These are phyloP conservation scores for Synergus japonicus DNA, from an alignment of 2,888 invertebrate genomes.

Conservation along the genomic window DNA sequence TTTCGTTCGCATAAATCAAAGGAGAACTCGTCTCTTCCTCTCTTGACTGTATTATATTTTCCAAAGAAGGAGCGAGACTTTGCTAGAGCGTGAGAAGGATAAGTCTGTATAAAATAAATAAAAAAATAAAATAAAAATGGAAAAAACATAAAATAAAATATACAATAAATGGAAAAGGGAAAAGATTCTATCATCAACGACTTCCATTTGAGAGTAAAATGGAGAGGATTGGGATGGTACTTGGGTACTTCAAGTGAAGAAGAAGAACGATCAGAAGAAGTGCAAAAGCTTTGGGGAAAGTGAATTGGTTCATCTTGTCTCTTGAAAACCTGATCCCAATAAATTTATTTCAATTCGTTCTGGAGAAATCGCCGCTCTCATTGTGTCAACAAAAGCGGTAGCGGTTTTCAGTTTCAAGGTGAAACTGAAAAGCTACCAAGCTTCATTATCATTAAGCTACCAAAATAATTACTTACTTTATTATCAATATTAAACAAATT, in stretches of 20 bases:
- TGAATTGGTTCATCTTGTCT: conserved; percentile 44
- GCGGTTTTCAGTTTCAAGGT: background rate
- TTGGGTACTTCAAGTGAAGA: conserved; percentile 40
- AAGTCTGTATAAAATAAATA: background rate
- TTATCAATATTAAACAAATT: too few species aligned
- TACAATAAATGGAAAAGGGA: conserved; percentile 24
- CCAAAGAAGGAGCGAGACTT: conserved; percentile 41
- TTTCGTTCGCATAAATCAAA: conserved; percentile 26
- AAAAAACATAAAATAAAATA: too few species aligned
- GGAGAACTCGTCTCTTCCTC: background rate
- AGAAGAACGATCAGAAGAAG: conserved; percentile 24
- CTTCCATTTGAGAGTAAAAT: conserved; percentile 34
- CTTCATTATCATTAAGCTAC: too few species aligned
- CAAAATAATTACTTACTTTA: too few species aligned
- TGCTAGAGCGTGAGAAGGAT: conserved; percentile 12
- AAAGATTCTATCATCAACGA: background rate
- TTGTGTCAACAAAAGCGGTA: conserved; percentile 36
- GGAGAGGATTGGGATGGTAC: conserved; percentile 41
- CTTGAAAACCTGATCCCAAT: conserved; percentile 38
- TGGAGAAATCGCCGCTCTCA: conserved; percentile 59
- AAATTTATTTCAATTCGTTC: conserved; percentile 60
- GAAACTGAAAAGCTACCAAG: too few species aligned
- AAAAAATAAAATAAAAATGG: too few species aligned
- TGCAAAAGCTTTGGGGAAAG: conserved; percentile 52
- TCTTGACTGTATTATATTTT: conserved; percentile 41